A percentile compares a stretch with the other conserved stretches of the same genome.
phyloP scores from a whole-genome alignment of 2,797 vertebrate species.

The Sparus aurata region DNA sequence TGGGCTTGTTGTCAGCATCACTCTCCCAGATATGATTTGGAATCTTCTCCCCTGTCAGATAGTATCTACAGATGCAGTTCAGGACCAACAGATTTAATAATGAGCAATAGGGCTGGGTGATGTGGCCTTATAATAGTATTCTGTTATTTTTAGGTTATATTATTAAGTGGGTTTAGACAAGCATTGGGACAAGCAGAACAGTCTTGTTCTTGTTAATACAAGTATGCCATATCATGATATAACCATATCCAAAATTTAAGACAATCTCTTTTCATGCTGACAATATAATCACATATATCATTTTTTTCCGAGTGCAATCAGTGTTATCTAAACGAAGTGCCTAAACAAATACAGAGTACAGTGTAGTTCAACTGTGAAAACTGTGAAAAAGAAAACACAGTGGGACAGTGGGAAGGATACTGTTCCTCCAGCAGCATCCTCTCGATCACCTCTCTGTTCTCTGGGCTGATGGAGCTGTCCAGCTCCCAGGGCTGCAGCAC shows the following conservation, averaged over 20 bases:
- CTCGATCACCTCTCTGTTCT: constrained; percentile 95
- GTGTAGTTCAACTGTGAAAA: neutral
- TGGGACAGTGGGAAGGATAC: constrained; percentile 89
- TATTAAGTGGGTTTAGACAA: too few relatives aligned
- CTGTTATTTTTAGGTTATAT: too few relatives aligned
- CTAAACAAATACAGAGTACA: neutral
- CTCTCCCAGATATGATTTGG: constrained; percentile 87
- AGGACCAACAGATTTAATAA: constrained; percentile 68
- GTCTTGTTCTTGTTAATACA: too few relatives aligned
- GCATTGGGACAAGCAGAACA: too few relatives aligned
- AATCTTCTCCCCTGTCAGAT: constrained; percentile 90
- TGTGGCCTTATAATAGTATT: too few relatives aligned
- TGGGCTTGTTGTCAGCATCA: constrained; percentile 80
- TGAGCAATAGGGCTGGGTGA: neutral
- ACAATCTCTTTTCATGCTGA: too few relatives aligned
- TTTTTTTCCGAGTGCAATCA: too few relatives aligned
- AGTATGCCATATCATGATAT: too few relatives aligned
- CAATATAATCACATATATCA: too few relatives aligned
- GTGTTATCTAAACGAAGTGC: neutral
- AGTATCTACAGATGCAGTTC: constrained; percentile 88
- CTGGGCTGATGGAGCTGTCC: constrained; percentile 95
- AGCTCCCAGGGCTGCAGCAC: constrained; percentile 92
- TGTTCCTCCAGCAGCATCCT: constrained; percentile 98
- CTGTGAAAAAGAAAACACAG: neutral
- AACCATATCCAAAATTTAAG: too few relatives aligned